phyloP scores from a whole-genome alignment of 2,797 vertebrate species.

The Botia almorhae region DNA sequence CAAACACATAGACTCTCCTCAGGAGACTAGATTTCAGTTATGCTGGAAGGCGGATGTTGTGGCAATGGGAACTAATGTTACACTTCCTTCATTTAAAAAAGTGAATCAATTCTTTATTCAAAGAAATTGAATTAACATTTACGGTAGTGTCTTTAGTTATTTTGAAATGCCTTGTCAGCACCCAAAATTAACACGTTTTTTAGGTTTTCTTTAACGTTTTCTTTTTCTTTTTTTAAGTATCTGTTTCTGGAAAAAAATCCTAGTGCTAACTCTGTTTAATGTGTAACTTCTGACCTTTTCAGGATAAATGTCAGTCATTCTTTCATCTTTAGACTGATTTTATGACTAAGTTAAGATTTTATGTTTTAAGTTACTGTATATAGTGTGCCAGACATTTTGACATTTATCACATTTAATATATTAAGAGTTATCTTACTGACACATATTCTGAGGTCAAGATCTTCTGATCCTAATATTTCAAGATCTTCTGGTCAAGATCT shows the following conservation, averaged over 20 bases:
- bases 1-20: conserved; percentile 33
- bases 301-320: not conserved
- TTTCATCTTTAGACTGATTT: not conserved
- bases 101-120: not conserved
- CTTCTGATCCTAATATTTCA: not conserved
- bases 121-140: not conserved
- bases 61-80: conserved; percentile 23
- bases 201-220: not conserved
- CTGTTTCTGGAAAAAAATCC: not conserved
- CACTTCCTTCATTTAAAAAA: conserved; percentile 11
- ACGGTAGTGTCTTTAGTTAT: not conserved
- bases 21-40: conserved; percentile 57
- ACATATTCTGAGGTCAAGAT: not conserved
- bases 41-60: conserved; percentile 47
- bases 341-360: no score
- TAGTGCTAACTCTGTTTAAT: not conserved
- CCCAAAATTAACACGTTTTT: not conserved
- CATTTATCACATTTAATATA: not conserved
- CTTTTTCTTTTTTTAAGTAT: not conserved
- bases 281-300: not conserved
- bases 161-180: not conserved
- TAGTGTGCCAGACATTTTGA: not conserved
- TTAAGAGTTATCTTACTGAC: not conserved
- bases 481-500: not conserved
- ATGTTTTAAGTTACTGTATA: not conserved